A percentile compares a stretch with the other conserved stretches of the same genome.
These are phyloP conservation scores for Dendroctonus ponderosae DNA, from an alignment of 1,140 invertebrate species.

Conservation along the genomic window DNA sequence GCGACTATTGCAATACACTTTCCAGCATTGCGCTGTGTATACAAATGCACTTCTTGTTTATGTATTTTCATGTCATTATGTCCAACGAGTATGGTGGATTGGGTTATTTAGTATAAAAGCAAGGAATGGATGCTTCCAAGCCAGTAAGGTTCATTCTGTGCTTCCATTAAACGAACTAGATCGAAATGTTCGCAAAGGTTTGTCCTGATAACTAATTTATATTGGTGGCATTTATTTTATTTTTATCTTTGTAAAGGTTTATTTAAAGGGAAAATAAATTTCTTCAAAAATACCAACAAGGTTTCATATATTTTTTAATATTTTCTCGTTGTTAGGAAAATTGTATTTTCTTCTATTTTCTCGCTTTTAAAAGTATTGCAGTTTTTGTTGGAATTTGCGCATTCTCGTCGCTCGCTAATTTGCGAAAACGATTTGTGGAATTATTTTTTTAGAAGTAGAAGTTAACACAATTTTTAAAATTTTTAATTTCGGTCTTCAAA, in stretches of 20 bases:
- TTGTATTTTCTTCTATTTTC: too few species aligned
- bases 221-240: background rate
- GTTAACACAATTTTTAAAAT: too few species aligned
- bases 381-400: too few species aligned
- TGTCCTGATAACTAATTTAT: background rate
- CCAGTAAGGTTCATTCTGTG: constrained; percentile 10
- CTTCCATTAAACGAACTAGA: constrained; percentile 3
- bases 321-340: too few species aligned
- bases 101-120: constrained; percentile 14
- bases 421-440: too few species aligned
- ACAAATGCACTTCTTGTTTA: constrained; percentile 15
- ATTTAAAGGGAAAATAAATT: background rate
- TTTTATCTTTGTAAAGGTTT: background rate
- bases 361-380: too few species aligned
- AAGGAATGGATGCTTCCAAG: constrained; percentile 9
- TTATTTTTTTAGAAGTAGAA: too few species aligned
- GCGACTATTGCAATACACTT: constrained; percentile 8
- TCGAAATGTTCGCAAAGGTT: constrained; percentile 11
- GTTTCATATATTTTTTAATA: too few species aligned
- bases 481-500: too few species aligned
- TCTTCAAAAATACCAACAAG: background rate
- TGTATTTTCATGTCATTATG: constrained; percentile 1
- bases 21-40: constrained; percentile 3
- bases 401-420: too few species aligned
- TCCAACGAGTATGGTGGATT: background rate